Base-by-base conservation (phyloP, 2,888 invertebrate genomes). In the Drymonia ruficornis region DNA sequence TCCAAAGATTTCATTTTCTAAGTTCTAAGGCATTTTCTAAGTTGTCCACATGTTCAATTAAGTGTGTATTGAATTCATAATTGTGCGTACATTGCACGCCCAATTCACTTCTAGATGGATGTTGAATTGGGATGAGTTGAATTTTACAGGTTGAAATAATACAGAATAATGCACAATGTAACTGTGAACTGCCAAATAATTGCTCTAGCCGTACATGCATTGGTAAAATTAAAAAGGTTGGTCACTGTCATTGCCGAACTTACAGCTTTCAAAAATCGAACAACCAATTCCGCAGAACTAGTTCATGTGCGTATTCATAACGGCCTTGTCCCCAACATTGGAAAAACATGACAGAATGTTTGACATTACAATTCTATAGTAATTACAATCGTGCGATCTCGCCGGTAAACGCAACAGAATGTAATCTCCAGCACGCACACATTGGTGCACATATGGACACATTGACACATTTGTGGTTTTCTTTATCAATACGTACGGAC, bases 371-470 rank as follows among this genome's bases (percentile, higher is more conserved):
- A 57, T 53, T 56, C 55, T 59, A 53, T 59, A 70, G 61, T 70
- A 73, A 77, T 72, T 75, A 72, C 71, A 70, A 69, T 72, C 64
- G 59, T 76, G 69, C 68, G 72, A 78, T 71, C 63, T 64, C 59
- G 61, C 61, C 58, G 47, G 65, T 71, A 74, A 77, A 74, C 72
- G 67, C 63, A 67, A 74, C 72, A 68, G 52, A 74, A 78, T 76
- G 73, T 80, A 75, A 78, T 79, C 77, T 76, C 60, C 61, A 61
- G 67, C 76, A 75, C 83, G 68, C 78, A 83, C 83, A 83, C 78
- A 71, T 67, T 75, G 74, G 67, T 76, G 60, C 69, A 66, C 62
- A 70, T 63, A 69, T 60, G 72, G 73, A 72, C 78, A 78, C 79
- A 53, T 23, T 23, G 57, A 55, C 59, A 67, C 65, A 81, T 74